Base-by-base conservation (phyloP, 2,113 vertebrate species). In the Callithrix jacchus region DNA sequence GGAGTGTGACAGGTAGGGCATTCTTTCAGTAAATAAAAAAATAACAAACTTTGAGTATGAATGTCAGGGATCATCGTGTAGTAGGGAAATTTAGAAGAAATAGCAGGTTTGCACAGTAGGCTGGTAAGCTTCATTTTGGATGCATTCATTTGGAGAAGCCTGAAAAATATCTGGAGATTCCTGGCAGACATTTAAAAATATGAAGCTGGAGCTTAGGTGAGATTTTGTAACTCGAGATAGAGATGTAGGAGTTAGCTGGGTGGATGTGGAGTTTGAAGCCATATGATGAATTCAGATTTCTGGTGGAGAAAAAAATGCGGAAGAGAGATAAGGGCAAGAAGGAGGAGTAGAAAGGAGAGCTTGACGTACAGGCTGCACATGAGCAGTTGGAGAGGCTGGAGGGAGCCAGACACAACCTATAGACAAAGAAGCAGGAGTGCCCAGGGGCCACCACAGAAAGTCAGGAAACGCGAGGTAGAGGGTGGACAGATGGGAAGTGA, bases 11-110 rank as follows among this genome's bases (percentile, higher is more conserved):
- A 27, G 35, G 47, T 66, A 64, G 25, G 27, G 83, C 5, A 54
- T 77, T 40, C 32, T 32, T 71, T 56, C 25, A 89, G 25, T 68
- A 25, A 87, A 40, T 91, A 54, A 83, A 47, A 82, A 52, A 92
- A n/a, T 74, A 86, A 86, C 8, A 42, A 71, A 76, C 9, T 40
- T 56, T 45, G 23, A 61, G 18, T 45, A 30, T 37, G n/a, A 64
- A 10, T 86, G 18, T 89, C 68, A 32, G 37, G 47, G 13, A 90
- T 16, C 23, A 47, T 49, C 21, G 17, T n/a, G 0, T 25, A 83
- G 2, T 66, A 77, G 40, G 77, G 40, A 87, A 42, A 76, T 80
- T 37, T 32, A 87, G 20, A 37, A 52, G 70, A 86, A 77, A 27
- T 25, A 85, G 13, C 23, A 76, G 13, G 3, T 40, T 86, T 92